These are phyloP conservation scores for Excalfactoria chinensis DNA, from an alignment of 2,113 vertebrate genomes.

Conservation along the genomic window DNA sequence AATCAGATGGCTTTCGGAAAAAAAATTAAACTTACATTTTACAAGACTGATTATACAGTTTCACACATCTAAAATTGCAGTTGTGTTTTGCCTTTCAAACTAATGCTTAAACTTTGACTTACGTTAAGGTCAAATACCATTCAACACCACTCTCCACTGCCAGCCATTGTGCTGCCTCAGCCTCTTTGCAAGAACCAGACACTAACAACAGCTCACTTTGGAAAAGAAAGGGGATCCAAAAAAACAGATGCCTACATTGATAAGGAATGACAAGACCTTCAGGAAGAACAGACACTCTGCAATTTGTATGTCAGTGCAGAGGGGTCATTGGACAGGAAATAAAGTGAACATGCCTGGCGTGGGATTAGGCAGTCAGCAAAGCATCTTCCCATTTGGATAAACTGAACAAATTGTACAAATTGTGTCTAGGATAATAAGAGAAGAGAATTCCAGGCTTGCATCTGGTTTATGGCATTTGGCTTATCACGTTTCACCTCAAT, in stretches of 20 bases:
- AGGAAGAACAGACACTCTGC: conserved; percentile 64
- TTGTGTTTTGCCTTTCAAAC: background rate
- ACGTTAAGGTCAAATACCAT: conserved; percentile 16
- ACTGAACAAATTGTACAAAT: conserved; percentile 72
- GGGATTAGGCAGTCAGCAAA: conserved; percentile 61
- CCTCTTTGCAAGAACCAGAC: conserved; percentile 45
- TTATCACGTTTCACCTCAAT: conserved; percentile 53
- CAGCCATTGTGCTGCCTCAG: background rate
- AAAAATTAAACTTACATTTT: background rate
- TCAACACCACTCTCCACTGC: background rate
- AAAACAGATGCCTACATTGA: conserved; percentile 60
- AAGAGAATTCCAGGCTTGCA: conserved; percentile 52
- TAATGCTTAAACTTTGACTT: background rate
- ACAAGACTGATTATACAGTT: background rate
- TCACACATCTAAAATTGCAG: background rate
- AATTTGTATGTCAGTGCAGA: conserved; percentile 48
- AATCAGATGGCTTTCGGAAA: background rate
- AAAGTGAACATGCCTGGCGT: conserved; percentile 40
- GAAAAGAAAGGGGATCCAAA: conserved; percentile 52
- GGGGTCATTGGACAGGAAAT: conserved; percentile 66
- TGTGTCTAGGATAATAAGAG: conserved; percentile 38
- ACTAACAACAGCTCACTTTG: conserved; percentile 46
- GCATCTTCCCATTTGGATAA: conserved; percentile 43
- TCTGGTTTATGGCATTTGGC: conserved; percentile 57
- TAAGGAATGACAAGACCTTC: conserved; percentile 60